Evolutionary conservation across 2,888 invertebrate species (phyloP), one percentile per base, ranked within the genome.

Genomic region (Sicus ferrugineus): DNA sequence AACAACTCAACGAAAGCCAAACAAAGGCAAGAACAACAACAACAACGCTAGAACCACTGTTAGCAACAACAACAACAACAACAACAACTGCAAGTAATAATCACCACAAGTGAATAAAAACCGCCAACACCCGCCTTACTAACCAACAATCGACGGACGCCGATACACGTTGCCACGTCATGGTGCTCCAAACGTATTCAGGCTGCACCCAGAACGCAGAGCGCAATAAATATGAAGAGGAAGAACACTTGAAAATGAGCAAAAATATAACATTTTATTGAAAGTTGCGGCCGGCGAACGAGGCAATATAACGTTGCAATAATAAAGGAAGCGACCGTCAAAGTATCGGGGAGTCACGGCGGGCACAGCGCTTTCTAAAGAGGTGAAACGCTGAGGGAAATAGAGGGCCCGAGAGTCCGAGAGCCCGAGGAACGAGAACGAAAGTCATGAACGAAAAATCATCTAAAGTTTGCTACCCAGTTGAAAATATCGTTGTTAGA

Each of bases 51-150:
- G 11, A 38, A 38, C 30, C 28, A 56, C n/a, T n/a, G n/a, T n/a
- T 42, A 52, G 42, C 19, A 64, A 64, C 30, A 64, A 63, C 14
- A 38, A 38, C 54, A 38, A 52, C 63, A 62, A 62, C 62, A 62
- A 23, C 65, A 21, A 21, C 52, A 31, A 11, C 34, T 4, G 1
- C 65, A 54, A 16, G 7, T 42, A 16, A 38, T 4, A 31, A 23
- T n/a, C 46, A 6, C 11, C 16, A n/a, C n/a, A 9, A 11, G 11
- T 38, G 38, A 9, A 38, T 9, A 38, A 38, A 38, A 38, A 11
- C 7, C 7, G 38, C 6, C 38, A 38, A 6, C 38, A 38, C 6
- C 38, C 6, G 38, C 6, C 7, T 11, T 11, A 38, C 11, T 42
- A 34, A 34, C 34, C 34, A 34, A 7, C 7, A 7, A 34, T 34